Base-by-base conservation (phyloP, 2,888 invertebrate genomes). In the Oscheius sp. region DNA sequence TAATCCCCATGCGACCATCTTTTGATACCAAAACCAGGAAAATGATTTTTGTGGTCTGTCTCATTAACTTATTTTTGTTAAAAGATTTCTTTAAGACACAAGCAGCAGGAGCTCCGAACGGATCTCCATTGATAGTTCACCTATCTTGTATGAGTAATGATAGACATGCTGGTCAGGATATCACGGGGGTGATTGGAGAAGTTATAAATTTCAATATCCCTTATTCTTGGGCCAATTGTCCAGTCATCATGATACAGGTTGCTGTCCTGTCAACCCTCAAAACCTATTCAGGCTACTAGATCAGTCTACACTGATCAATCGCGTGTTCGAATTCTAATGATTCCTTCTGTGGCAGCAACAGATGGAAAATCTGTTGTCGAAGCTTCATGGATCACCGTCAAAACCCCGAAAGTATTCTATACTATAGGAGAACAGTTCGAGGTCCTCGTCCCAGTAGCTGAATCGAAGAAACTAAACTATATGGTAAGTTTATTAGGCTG, bases 1-100 rank as follows among this genome's bases (percentile, higher is more conserved):
- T 80, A 2, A 67, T 74, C 1, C 73, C 79, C 1, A 33, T 74
- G 44, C 62, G 75, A 22, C 80, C 80, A 4, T 51, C 38, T 12
- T 72, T 72, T 56, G 51, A 56, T 32, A 14, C 30, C 12, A 32
- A 49, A 8, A 63, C 63, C 9, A 49, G n/a, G 38, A 32, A 50
- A 9, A 32, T 72, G n/a, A 41, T 47, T 3, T 50, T 75, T 28
- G 68, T 61, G 30, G 75, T 75, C 41, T 44, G 74, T 51, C 50
- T 26, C 6, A 36, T 17, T n/a, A n/a, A 30, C 17, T 3, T 8
- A 24, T 30, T 30, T 51, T 2, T n/a, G 2, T 2, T 33, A 54
- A 17, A 54, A 38, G 17, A 68, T 9, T 32, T 22, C 6, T 6
- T 32, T 32, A 32, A 62, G 62, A 47, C 62, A 6, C 33, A 61